Percentiles rank a stretch among this genome's conserved stretches.
Conservation (phyloP, 2,797 vertebrate genomes). For the Selene dorsalis region DNA sequence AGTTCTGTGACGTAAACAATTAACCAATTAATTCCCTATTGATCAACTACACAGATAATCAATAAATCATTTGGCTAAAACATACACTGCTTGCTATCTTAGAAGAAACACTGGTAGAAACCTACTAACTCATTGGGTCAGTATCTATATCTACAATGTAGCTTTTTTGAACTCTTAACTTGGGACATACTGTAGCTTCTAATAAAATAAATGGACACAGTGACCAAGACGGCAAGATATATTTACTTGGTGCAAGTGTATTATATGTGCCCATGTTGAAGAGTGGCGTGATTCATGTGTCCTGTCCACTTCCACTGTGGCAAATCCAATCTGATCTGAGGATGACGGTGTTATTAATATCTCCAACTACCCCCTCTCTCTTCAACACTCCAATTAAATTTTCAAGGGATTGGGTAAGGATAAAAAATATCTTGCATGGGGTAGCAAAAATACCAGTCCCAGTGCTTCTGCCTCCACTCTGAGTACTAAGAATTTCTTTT, state of each 20-base stretch:
- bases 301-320: slow-evolving; percentile 23
- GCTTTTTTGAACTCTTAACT: neutral
- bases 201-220: neutral
- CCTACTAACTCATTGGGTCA: too few species aligned
- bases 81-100: too few species aligned
- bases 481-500: neutral
- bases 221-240: neutral
- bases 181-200: neutral
- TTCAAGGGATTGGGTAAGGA: slow-evolving; percentile 21
- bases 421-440: slow-evolving; percentile 2
- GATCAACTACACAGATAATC: too few species aligned
- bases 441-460: neutral
- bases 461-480: neutral
- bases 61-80: too few species aligned
- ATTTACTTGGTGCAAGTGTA: neutral
- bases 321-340: slow-evolving; percentile 34
- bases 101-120: too few species aligned
- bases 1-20: neutral
- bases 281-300: neutral
- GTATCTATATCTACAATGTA: too few species aligned
- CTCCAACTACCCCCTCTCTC: slow-evolving; percentile 1
- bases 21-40: neutral
- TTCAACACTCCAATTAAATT: slow-evolving; percentile 21
- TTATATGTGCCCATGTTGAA: neutral
- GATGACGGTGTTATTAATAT: slow-evolving; percentile 28